A percentile compares a stretch with the other conserved stretches of the same genome.
These are phyloP conservation scores for Erpetoichthys calabaricus DNA, from an alignment of 2,797 vertebrate genomes.

Conservation along the genomic window DNA sequence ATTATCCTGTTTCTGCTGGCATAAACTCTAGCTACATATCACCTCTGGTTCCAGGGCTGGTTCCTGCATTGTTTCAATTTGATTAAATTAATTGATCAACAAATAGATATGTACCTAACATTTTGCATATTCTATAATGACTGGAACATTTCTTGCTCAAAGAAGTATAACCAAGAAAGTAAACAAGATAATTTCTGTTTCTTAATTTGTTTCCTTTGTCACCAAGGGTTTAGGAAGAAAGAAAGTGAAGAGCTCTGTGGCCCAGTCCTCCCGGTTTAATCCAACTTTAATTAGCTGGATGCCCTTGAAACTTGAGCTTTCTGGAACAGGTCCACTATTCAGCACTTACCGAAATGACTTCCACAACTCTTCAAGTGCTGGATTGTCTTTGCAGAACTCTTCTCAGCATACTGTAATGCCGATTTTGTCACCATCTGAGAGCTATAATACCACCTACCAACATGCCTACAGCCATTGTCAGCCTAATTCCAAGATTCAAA, in stretches of 20 bases:
- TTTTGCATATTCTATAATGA: no score
- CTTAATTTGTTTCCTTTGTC: constrained; percentile 8
- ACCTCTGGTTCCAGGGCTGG: no score
- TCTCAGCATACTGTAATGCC: background rate
- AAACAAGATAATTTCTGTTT: background rate
- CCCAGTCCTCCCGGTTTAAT: constrained; percentile 3
- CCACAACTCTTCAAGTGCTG: background rate
- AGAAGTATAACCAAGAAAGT: no score
- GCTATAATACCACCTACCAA: constrained; percentile 28
- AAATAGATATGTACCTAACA: no score
- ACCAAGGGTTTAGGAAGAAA: constrained; percentile 32
- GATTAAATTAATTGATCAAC: no score
- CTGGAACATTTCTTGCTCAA: no score
- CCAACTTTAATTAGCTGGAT: constrained; percentile 31
- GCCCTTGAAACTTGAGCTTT: constrained; percentile 27
- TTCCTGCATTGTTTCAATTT: no score
- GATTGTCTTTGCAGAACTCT: no score
- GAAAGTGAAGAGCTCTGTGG: constrained; percentile 18
- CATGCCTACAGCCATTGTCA: constrained; percentile 22
- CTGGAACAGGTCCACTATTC: constrained; percentile 23
- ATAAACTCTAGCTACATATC: no score
- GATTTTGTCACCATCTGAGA: constrained; percentile 4
- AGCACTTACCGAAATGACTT: constrained; percentile 36
- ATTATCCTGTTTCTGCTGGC: no score
- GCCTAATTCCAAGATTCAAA: constrained; percentile 7